Evolutionary conservation across 2,113 vertebrate genomes (phyloP).

Genomic region (Engystomops pustulosus): DNA sequence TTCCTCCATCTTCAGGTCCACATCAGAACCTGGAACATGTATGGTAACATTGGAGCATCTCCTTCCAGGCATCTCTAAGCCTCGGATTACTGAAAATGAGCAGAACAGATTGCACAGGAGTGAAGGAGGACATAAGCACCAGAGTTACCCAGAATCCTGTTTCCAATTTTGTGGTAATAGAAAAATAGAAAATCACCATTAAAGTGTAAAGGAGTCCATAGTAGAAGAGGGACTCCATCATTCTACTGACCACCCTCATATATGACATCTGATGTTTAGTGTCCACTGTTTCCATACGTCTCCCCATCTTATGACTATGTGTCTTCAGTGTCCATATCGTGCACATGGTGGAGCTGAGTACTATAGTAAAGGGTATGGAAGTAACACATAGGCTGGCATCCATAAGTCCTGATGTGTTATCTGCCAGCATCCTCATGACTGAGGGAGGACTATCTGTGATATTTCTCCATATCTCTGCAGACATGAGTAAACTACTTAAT

Average conservation of each 20-base stretch:
- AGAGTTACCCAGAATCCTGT: not conserved
- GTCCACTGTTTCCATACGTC: not conserved
- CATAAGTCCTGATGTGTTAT: not conserved
- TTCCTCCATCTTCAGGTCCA: not conserved
- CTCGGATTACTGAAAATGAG: not conserved
- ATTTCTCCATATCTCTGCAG: not conserved
- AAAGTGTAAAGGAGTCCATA: not conserved
- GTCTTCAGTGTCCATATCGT: not conserved
- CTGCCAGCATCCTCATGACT: not conserved
- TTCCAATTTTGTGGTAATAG: not conserved
- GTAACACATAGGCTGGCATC: not conserved
- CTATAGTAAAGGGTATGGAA: not conserved
- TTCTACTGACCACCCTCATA: not conserved
- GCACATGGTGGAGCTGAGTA: not conserved
- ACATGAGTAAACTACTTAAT: not conserved
- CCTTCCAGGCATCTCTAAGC: not conserved
- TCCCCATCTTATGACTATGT: not conserved
- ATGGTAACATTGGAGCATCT: too few relatives aligned
- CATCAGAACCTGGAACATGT: too few relatives aligned
- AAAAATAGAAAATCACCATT: not conserved
- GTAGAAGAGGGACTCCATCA: not conserved
- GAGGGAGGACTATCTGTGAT: not conserved
- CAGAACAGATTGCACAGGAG: not conserved
- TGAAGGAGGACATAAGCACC: not conserved
- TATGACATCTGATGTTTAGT: not conserved